Percentiles rank a stretch among this genome's conserved stretches.
Evolutionary conservation across 2,113 vertebrate genomes (phyloP).

Genomic region (Nyctereutes procyonoides): DNA sequence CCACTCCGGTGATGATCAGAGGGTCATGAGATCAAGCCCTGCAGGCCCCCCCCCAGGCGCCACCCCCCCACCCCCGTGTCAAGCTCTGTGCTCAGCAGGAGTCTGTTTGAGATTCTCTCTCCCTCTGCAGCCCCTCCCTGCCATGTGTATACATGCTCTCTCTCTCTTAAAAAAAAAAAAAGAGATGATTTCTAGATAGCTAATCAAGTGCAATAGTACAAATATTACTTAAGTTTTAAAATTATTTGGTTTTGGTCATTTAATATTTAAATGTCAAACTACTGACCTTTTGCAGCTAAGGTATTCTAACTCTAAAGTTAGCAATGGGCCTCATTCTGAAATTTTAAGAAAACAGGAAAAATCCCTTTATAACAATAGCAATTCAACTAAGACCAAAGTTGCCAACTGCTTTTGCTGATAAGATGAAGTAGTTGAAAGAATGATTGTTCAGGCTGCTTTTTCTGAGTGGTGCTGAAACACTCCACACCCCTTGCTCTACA

Average conservation of each 20-base stretch:
- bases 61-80: no score
- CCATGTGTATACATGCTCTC: no score
- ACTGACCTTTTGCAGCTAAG: slow-evolving; percentile 3
- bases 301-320: slow-evolving; percentile 33
- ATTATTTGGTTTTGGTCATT: not conserved
- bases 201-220: not conserved
- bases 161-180: no score
- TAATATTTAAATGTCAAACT: slow-evolving; percentile 46
- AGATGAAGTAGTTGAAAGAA: not conserved
- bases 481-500: not conserved
- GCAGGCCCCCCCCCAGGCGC: no score
- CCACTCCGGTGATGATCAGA: no score
- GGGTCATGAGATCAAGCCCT: no score
- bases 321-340: not conserved
- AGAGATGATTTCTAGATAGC: not conserved
- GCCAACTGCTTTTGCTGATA: slow-evolving; percentile 49
- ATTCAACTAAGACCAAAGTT: not conserved
- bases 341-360: slow-evolving; percentile 7
- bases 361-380: not conserved
- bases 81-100: no score
- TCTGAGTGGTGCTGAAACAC: not conserved
- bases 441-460: not conserved
- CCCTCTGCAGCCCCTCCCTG: no score
- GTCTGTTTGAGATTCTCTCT: no score
- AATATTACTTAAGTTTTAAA: not conserved